Conservation (phyloP, 2,113 vertebrate species). For the Rutilus rutilus region DNA sequence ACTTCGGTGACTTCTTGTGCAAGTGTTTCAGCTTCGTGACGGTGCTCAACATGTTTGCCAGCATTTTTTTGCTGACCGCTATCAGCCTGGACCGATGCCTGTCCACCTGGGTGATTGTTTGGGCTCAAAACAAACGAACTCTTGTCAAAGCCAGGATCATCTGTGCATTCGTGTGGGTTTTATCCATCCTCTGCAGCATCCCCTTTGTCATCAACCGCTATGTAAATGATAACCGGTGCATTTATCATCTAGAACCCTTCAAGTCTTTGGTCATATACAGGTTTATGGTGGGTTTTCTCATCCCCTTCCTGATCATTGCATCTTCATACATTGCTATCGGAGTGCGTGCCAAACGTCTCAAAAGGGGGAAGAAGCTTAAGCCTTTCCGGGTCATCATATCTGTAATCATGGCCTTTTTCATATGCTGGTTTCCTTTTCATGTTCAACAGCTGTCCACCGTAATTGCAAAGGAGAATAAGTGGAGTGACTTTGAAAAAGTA, state of each 20-base stretch:
- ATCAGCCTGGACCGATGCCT: conserved; percentile 77
- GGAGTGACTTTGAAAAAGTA: no score
- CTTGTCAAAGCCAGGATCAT: conserved; percentile 51
- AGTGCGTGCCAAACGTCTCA: conserved; percentile 47
- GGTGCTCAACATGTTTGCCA: conserved; percentile 72
- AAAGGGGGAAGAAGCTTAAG: conserved; percentile 39
- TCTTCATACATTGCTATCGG: conserved; percentile 63
- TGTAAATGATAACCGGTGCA: fast-evolving
- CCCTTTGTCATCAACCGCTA: conserved; percentile 49
- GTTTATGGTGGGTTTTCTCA: conserved; percentile 62
- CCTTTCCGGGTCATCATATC: conserved; percentile 58
- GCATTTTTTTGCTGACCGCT: conserved; percentile 67
- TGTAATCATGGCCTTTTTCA: conserved; percentile 68
- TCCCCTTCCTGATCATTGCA: conserved; percentile 65
- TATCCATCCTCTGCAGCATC: conserved; percentile 56
- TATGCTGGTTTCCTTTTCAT: conserved; percentile 71
- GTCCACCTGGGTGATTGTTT: conserved; percentile 66
- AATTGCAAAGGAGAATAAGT: fast-evolving
- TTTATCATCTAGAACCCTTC: fast-evolving
- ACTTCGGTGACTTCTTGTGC: conserved; percentile 69
- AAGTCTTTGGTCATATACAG: conserved; percentile 27
- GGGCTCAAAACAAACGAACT: conserved; percentile 73
- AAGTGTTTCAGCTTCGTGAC: conserved; percentile 57
- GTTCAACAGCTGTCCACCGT: neutral
- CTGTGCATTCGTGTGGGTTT: conserved; percentile 63